These are phyloP conservation scores for Phaonia tiefii DNA, from an alignment of 2,888 invertebrate genomes.

Conservation along the genomic window DNA sequence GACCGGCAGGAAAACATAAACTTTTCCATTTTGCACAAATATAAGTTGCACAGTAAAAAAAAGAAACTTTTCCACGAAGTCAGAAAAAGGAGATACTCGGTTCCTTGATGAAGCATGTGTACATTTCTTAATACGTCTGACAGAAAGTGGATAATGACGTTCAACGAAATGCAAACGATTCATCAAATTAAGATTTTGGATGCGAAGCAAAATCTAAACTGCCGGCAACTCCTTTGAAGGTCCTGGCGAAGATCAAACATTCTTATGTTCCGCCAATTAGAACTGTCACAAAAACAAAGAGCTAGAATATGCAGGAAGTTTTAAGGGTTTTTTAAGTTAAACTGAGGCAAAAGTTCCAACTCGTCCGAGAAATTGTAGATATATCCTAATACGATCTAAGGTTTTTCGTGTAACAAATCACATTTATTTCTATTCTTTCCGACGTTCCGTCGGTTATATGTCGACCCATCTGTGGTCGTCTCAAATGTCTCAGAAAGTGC, in stretches of 20 bases:
- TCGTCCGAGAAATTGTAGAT: no score
- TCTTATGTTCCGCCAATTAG: no score
- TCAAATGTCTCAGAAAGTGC: no score
- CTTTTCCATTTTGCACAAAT: constrained; percentile 6
- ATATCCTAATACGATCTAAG: no score
- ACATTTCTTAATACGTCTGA: neutral
- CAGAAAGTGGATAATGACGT: neutral
- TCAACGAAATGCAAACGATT: neutral
- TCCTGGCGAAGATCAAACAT: neutral
- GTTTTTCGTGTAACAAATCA: no score
- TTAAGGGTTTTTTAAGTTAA: no score
- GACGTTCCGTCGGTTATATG: no score
- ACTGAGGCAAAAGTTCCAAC: no score
- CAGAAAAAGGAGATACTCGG: constrained; percentile 2
- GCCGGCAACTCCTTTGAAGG: neutral
- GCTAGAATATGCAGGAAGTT: no score
- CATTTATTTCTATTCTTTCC: no score
- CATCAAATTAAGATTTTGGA: neutral
- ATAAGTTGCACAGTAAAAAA: constrained; percentile 38
- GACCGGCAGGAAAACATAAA: constrained; percentile 38
- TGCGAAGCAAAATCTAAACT: neutral
- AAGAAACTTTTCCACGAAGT: neutral
- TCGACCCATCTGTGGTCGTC: no score
- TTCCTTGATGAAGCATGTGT: constrained; percentile 10
- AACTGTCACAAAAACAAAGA: no score